Evolutionary conservation across 2,888 invertebrate species (phyloP), one percentile per base, ranked within the genome.

Genomic region (Nezara viridula): DNA sequence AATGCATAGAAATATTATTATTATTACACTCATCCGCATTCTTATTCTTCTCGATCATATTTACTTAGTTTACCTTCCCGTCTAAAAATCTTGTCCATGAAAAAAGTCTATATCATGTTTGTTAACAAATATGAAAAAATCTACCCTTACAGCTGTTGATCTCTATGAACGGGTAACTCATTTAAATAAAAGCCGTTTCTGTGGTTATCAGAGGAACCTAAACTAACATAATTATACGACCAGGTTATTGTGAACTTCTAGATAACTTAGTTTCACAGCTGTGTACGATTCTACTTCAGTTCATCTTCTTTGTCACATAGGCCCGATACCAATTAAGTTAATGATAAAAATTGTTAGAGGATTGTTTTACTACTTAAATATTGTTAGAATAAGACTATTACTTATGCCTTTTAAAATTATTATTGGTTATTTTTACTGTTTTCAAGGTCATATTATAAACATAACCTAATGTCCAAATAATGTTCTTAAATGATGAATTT

Each of bases 31-130:
- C n/a, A 44, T 81, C 81, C 44, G 12, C 81, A 81, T 81, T 40
- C n/a, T 81, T 44, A 24, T 81, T 81, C 81, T 81, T 81, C 81
- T 44, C 81, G 24, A 44, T 81, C 81, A 81, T 81, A 81, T 81
- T 12, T 12, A 81, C 44, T 44, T 81, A 81, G 14, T 81, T 81
- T n/a, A 81, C 9, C n/a, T 81, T 81, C 44, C 14, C 12, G 2
- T 6, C 4, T 9, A 81, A 37, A 40, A 7, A 77, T 77, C 77
- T 12, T 44, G 44, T 44, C 47, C 81, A 81, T 81, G 40, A 47
- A 81, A n/a, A 7, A 81, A 21, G n/a, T 44, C 81, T 81, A 81
- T 24, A 12, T 44, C 81, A 81, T 44, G 44, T 24, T n/a, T 44
- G 12, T 5, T 81, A 24, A 40, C 7, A 44, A n/a, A 3, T 47